phyloP scores from a whole-genome alignment of 1,140 invertebrate species.

The Euwallacea fornicatus region DNA sequence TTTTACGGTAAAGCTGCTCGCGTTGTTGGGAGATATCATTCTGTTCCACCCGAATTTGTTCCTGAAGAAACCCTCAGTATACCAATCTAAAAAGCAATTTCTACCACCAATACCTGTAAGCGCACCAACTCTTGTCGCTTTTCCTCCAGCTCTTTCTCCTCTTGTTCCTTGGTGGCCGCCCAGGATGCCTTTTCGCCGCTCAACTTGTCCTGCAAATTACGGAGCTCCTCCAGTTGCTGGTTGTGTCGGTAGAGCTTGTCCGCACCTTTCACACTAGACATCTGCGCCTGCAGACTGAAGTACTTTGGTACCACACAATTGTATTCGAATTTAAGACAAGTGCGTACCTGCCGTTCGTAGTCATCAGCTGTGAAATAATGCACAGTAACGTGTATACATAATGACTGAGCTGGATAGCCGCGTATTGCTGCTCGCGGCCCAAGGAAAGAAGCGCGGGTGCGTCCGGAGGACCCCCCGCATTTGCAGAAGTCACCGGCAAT shows the following conservation, averaged over 20 bases:
- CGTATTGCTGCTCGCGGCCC: constrained; percentile 67
- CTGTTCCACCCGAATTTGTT: constrained; percentile 72
- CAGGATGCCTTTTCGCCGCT: constrained; percentile 80
- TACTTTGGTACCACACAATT: background rate
- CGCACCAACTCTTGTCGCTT: constrained; percentile 62
- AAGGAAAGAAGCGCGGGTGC: constrained; percentile 54
- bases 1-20: constrained; percentile 80
- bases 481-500: background rate
- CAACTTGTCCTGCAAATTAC: constrained; percentile 74
- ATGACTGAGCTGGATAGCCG: constrained; percentile 75
- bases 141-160: constrained; percentile 68
- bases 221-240: constrained; percentile 71
- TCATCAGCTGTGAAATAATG: constrained; percentile 83
- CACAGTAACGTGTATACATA: constrained; percentile 80
- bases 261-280: constrained; percentile 60
- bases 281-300: constrained; percentile 65
- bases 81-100: background rate
- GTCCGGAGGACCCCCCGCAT: constrained; percentile 37
- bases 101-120: constrained; percentile 54
- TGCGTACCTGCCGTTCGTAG: constrained; percentile 73
- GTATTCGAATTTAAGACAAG: background rate
- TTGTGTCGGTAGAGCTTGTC: constrained; percentile 66
- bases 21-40: constrained; percentile 82
- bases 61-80: constrained; percentile 50
- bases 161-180: constrained; percentile 63